A percentile compares a stretch with the other conserved stretches of the same genome.
phyloP scores from a whole-genome alignment of 2,113 vertebrate species.

The Chrysochloris asiatica region DNA sequence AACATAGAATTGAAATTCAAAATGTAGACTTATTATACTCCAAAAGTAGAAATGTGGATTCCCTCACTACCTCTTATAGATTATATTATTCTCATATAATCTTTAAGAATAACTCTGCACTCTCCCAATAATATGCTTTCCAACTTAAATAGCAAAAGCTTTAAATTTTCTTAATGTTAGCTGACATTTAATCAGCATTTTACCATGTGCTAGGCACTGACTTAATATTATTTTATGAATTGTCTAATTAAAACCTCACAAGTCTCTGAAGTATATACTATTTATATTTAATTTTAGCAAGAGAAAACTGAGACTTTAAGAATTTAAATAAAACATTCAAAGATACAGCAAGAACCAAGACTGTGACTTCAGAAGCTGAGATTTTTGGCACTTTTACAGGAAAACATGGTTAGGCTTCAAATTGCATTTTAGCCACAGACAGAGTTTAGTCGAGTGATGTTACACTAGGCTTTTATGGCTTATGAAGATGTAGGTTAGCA shows the following conservation, averaged over 20 bases:
- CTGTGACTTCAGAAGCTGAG: slow-evolving; percentile 30
- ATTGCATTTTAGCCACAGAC: slow-evolving; percentile 29
- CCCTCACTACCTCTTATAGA: too few relatives aligned
- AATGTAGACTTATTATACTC: not conserved
- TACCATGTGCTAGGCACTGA: not conserved
- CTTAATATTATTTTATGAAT: not conserved
- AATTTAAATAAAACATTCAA: slow-evolving; percentile 45
- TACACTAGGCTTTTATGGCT: slow-evolving; percentile 26
- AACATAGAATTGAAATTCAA: not conserved
- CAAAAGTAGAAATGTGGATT: not conserved
- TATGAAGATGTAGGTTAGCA: slow-evolving; percentile 31
- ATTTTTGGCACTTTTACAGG: not conserved
- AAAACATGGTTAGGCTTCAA: slow-evolving; percentile 50
- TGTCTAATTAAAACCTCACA: slow-evolving; percentile 12
- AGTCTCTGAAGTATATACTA: not conserved
- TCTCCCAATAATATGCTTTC: slow-evolving; percentile 19
- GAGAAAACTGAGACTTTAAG: slow-evolving; percentile 31
- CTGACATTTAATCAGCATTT: not conserved
- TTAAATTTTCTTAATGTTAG: slow-evolving; percentile 17
- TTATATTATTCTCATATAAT: too few relatives aligned
- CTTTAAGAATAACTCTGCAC: slow-evolving; percentile 19
- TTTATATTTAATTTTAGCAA: slow-evolving; percentile 19
- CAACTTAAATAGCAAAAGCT: slow-evolving; percentile 4
- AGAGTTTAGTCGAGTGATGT: slow-evolving; percentile 16
- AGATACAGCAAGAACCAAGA: not conserved